Percentiles rank a stretch among this genome's conserved stretches.
These are phyloP conservation scores for Drepana falcataria DNA, from an alignment of 2,888 invertebrate genomes.

Conservation along the genomic window DNA sequence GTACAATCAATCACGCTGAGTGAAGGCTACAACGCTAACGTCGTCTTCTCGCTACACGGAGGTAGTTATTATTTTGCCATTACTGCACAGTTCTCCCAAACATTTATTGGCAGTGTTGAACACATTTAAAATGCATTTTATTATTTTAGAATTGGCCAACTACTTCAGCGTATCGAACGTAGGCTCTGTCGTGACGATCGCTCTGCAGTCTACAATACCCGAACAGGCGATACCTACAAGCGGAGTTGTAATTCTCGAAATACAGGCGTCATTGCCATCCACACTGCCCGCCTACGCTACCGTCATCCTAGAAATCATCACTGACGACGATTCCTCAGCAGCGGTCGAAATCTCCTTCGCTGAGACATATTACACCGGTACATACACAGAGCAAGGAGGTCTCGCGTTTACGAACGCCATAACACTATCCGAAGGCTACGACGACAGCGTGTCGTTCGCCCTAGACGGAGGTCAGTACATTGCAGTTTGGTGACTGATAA, in stretches of 20 bases:
- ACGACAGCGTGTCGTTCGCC: conserved; percentile 5
- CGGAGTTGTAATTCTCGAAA: conserved; percentile 23
- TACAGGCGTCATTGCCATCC: conserved; percentile 27
- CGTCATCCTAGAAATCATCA: conserved; percentile 20
- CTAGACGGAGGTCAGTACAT: conserved; percentile 17
- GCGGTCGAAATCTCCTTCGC: neutral
- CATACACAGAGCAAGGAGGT: neutral
- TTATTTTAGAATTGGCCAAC: conserved; percentile 17
- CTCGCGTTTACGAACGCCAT: neutral
- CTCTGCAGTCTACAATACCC: conserved; percentile 8
- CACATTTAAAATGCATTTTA: neutral
- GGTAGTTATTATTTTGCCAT: conserved; percentile 5
- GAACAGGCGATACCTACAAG: conserved; percentile 22
- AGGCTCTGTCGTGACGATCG: conserved; percentile 10
- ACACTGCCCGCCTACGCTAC: conserved; percentile 25
- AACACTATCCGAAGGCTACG: neutral
- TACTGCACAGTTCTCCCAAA: too few relatives aligned
- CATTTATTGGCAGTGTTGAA: too few relatives aligned
- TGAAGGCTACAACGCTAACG: conserved; percentile 22
- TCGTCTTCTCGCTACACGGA: conserved; percentile 17
- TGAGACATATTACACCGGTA: conserved; percentile 5
- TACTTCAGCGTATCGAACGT: conserved; percentile 11
- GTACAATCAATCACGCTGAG: conserved; percentile 23
- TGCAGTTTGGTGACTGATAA: neutral
- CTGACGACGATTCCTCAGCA: neutral